These are phyloP conservation scores for Parochlus steinenii DNA, from an alignment of 2,888 invertebrate genomes.

Conservation along the genomic window DNA sequence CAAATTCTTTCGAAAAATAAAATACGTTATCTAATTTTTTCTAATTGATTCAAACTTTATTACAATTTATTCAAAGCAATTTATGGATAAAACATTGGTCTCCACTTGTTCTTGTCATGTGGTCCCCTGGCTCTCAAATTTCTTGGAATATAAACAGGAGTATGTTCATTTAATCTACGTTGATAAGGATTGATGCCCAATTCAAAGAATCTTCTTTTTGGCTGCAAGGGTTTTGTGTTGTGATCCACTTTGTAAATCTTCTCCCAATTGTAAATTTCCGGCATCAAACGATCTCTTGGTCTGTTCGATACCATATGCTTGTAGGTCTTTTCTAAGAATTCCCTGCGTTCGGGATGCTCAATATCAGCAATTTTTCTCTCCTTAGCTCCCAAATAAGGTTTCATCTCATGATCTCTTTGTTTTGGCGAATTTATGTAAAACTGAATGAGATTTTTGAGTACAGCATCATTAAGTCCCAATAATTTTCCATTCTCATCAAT, in stretches of 20 bases:
- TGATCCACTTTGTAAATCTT: slow-evolving; percentile 59
- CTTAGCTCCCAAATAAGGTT: slow-evolving; percentile 50
- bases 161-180: slow-evolving; percentile 49
- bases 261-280: slow-evolving; percentile 70
- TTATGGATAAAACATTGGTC: slow-evolving; percentile 52
- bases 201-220: slow-evolving; percentile 54
- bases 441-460: slow-evolving; percentile 52
- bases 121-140: slow-evolving; percentile 41
- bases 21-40: too few species aligned
- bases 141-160: slow-evolving; percentile 53
- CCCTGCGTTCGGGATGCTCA: slow-evolving; percentile 45
- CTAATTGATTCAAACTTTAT: too few species aligned
- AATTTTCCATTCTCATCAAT: slow-evolving; percentile 51
- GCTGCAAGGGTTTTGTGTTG: slow-evolving; percentile 49
- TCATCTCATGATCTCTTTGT: slow-evolving; percentile 43
- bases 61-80: too few species aligned
- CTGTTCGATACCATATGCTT: slow-evolving; percentile 54
- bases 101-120: slow-evolving; percentile 42
- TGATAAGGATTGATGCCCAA: slow-evolving; percentile 40
- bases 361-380: slow-evolving; percentile 48
- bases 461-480: slow-evolving; percentile 63
- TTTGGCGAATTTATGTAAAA: slow-evolving; percentile 56
- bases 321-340: slow-evolving; percentile 50
- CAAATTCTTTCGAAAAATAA: too few species aligned
- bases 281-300: slow-evolving; percentile 39